Evolutionary conservation across 2,113 vertebrate genomes (phyloP).

Genomic region (Sinocyclocheilus grahami): DNA sequence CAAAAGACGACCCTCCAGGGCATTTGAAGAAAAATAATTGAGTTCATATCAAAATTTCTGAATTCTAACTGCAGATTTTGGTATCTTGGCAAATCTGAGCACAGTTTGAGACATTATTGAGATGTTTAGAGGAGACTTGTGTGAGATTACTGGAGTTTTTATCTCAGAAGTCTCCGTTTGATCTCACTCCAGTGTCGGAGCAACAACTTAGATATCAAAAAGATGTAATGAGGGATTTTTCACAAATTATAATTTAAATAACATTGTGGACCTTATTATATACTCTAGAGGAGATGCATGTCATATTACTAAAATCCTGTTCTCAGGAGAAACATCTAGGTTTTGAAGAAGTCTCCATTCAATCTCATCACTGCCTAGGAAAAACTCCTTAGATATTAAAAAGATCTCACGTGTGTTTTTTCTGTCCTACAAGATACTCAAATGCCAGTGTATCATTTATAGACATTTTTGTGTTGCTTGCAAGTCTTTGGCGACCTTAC

Average conservation of each 20-base stretch:
- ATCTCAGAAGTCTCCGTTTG: not conserved
- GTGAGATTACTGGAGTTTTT: not conserved
- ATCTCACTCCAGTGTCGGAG: not conserved
- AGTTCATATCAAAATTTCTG: not conserved
- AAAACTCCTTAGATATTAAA: not conserved
- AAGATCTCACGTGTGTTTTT: not conserved
- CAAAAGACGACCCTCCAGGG: not conserved
- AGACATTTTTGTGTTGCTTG: not conserved
- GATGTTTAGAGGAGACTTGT: not conserved
- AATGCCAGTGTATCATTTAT: not conserved
- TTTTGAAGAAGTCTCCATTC: not conserved
- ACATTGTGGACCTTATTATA: not conserved
- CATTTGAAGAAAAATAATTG: not conserved
- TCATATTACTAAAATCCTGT: not conserved
- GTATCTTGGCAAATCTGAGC: not conserved
- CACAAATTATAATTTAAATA: not conserved
- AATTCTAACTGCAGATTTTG: not conserved
- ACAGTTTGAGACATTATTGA: not conserved
- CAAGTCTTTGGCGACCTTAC: not conserved
- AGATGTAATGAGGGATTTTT: not conserved
- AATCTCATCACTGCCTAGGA: not conserved
- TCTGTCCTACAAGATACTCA: not conserved
- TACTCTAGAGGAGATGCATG: not conserved
- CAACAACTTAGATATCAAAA: not conserved
- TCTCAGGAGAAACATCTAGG: not conserved